Conservation (phyloP, 2,797 vertebrate genomes). For the Sphenopsis melanotis region DNA sequence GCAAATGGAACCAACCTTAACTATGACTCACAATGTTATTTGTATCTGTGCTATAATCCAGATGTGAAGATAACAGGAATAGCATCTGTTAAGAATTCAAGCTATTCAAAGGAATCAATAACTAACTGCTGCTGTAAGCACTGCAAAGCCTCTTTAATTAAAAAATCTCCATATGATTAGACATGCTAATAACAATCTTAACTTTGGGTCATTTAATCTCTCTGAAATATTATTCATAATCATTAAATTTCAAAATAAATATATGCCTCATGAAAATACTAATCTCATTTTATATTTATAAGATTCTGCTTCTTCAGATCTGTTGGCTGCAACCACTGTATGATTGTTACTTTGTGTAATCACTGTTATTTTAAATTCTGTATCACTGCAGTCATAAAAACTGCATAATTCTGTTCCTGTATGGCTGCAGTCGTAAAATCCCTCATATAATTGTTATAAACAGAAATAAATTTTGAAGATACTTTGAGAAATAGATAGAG, state of each 20-base stretch:
- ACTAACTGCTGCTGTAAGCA: constrained; percentile 43
- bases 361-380: neutral
- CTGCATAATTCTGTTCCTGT: neutral
- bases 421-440: neutral
- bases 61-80: constrained; percentile 63
- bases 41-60: constrained; percentile 58
- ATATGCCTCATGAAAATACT: neutral
- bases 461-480: neutral
- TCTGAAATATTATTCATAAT: constrained; percentile 49
- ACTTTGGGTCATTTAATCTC: constrained; percentile 50
- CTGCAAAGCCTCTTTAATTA: constrained; percentile 57
- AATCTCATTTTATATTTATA: constrained; percentile 39
- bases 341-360: neutral
- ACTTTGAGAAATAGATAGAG: neutral
- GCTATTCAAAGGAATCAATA: constrained; percentile 53
- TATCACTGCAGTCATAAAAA: neutral
- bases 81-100: constrained; percentile 62
- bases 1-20: constrained; percentile 46
- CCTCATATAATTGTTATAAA: neutral
- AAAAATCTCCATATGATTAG: constrained; percentile 65
- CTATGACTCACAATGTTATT: constrained; percentile 36
- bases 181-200: constrained; percentile 59
- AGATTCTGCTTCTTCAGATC: neutral
- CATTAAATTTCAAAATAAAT: constrained; percentile 32
- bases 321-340: neutral